Evolutionary conservation across 2,113 vertebrate species (phyloP).

Genomic region (Delphinapterus leucas): DNA sequence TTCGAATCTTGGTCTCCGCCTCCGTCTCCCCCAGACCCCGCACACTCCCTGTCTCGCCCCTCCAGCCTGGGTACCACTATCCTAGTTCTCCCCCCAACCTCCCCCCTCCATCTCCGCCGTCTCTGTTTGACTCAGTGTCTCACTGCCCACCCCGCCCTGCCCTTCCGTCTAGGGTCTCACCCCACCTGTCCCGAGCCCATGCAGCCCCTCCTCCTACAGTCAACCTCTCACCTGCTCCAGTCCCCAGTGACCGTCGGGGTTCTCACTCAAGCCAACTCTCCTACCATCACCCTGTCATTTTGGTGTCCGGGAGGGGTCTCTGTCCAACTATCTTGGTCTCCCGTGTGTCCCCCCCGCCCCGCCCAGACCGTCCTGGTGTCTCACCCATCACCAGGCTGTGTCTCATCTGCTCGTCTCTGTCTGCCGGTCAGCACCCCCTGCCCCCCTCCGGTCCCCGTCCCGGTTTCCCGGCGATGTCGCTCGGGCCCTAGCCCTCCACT

Average conservation of each 20-base stretch:
- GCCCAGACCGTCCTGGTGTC: background rate
- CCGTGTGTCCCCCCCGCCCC: rapidly evolving
- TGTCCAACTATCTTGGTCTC: background rate
- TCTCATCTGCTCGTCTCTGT: background rate
- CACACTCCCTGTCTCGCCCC: background rate
- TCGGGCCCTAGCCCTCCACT: background rate
- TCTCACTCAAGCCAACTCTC: background rate
- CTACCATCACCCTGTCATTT: rapidly evolving
- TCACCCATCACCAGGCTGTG: background rate
- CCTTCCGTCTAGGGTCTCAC: background rate
- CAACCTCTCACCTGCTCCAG: background rate
- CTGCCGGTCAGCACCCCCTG: rapidly evolving
- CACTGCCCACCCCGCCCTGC: background rate
- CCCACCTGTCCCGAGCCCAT: background rate
- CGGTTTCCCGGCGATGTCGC: rapidly evolving
- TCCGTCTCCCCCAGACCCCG: background rate
- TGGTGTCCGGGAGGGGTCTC: background rate
- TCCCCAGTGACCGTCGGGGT: background rate
- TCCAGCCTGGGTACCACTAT: background rate
- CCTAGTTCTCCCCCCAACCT: too few relatives aligned
- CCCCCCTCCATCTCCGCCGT: rapidly evolving
- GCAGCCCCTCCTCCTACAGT: too few relatives aligned
- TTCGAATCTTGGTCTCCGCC: background rate
- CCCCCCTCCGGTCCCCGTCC: background rate
- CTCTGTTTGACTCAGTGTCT: background rate